These are phyloP conservation scores for Sus scrofa DNA, from an alignment of 2,113 vertebrate genomes.

Conservation along the genomic window T2T-Sscrofa CM000818.6:129715501-129716000, in stretches of 20 bases:
- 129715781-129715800: background rate
- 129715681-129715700: fast-evolving
- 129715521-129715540: background rate
- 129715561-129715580: fast-evolving
- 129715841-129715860: background rate
- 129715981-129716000: background rate
- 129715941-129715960: background rate
- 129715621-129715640: background rate
- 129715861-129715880: background rate
- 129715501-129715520: too few relatives aligned
- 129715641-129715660: background rate
- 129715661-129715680: fast-evolving
- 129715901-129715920: background rate
- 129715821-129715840: background rate
- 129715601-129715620: background rate
- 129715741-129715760: background rate
- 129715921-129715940: background rate
- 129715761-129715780: background rate
- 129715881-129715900: too few relatives aligned
- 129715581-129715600: background rate
- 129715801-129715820: background rate
- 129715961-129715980: background rate
- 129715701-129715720: fast-evolving
- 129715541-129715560: background rate
- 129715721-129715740: fast-evolving